Evolutionary conservation across 1,140 invertebrate species (phyloP).

Genomic region (Penaeus chinensis): DNA sequence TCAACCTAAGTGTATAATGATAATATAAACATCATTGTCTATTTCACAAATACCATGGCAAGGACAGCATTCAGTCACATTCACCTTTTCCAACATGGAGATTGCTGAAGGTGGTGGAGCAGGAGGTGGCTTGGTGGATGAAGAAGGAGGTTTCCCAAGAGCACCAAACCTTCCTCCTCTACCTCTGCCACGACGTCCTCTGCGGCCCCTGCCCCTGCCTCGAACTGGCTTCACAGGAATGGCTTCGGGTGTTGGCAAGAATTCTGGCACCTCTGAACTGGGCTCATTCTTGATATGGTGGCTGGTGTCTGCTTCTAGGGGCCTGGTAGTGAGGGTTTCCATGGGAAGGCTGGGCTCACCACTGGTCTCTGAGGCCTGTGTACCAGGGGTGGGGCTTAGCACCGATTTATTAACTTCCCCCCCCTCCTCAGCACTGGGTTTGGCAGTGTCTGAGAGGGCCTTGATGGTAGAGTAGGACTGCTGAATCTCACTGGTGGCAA

Average conservation of each 20-base stretch:
- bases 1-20: no score
- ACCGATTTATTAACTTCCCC: slow-evolving; percentile 45
- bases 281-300: not conserved
- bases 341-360: slow-evolving; percentile 58
- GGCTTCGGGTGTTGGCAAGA: no score
- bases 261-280: not conserved
- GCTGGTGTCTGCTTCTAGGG: not conserved
- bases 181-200: no score
- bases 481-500: slow-evolving; percentile 17
- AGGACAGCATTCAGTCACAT: not conserved
- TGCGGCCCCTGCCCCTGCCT: no score
- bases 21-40: no score
- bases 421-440: slow-evolving; percentile 2
- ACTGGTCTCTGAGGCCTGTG: slow-evolving; percentile 52
- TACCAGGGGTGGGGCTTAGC: slow-evolving; percentile 59
- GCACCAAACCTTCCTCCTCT: not conserved
- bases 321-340: slow-evolving; percentile 43
- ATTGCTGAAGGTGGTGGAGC: not conserved
- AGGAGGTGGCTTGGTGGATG: not conserved
- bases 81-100: slow-evolving; percentile 38
- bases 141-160: not conserved
- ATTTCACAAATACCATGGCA: no score
- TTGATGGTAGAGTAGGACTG: slow-evolving; percentile 41
- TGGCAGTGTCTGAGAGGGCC: slow-evolving; percentile 18
- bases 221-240: not conserved